phyloP scores from a whole-genome alignment of 2,113 vertebrate species.

The Scopus umbretta region DNA sequence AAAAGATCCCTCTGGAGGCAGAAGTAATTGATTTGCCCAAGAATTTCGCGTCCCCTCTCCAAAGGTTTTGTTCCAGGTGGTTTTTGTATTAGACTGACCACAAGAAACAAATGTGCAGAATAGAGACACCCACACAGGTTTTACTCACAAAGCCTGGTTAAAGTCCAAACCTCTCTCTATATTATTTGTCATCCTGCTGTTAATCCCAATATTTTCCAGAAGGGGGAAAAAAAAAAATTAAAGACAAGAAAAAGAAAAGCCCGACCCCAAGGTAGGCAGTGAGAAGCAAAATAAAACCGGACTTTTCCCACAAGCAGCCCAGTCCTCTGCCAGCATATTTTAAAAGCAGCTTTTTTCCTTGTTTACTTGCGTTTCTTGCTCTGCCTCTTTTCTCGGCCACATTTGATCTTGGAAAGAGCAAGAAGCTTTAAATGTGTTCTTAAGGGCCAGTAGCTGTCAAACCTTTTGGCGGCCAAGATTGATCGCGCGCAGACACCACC shows the following conservation, averaged over 20 bases:
- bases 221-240: neutral
- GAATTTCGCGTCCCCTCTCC: slow-evolving; percentile 44
- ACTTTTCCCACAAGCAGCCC: slow-evolving; percentile 53
- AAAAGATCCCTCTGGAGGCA: slow-evolving; percentile 19
- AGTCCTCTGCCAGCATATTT: slow-evolving; percentile 58
- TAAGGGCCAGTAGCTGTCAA: slow-evolving; percentile 98
- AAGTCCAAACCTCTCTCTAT: slow-evolving; percentile 46
- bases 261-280: neutral
- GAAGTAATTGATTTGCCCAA: slow-evolving; percentile 59
- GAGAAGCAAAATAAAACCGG: slow-evolving; percentile 19
- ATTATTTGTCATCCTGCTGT: slow-evolving; percentile 49
- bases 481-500: slow-evolving; percentile 89
- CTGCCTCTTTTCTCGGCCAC: slow-evolving; percentile 81
- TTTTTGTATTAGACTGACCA: slow-evolving; percentile 71
- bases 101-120: slow-evolving; percentile 72
- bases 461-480: slow-evolving; percentile 97
- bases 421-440: slow-evolving; percentile 97
- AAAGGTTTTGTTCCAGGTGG: slow-evolving; percentile 76
- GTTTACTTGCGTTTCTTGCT: slow-evolving; percentile 81
- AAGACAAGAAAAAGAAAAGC: neutral
- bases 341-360: slow-evolving; percentile 69
- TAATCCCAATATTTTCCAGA: slow-evolving; percentile 55
- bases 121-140: slow-evolving; percentile 91
- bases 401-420: slow-evolving; percentile 92
- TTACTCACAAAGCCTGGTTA: slow-evolving; percentile 79